Percentiles rank a stretch among this genome's conserved stretches.
phyloP scores from a whole-genome alignment of 2,797 vertebrate species.

The Lacerta agilis region DNA sequence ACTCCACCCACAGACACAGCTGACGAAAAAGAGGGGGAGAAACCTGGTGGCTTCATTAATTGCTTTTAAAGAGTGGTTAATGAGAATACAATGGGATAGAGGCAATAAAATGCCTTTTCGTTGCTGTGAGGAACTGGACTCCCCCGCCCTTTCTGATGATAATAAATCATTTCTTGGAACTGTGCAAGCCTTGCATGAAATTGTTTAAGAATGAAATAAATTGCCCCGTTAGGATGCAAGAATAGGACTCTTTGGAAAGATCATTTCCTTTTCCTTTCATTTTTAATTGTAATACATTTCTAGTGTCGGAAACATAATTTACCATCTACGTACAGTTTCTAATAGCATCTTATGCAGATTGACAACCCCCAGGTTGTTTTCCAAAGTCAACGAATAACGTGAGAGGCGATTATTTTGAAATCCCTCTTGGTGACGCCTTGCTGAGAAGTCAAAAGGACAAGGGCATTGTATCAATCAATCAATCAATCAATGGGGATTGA shows the following conservation, averaged over 20 bases:
- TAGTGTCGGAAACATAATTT: neutral
- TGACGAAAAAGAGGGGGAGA: constrained; percentile 60
- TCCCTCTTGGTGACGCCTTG: neutral
- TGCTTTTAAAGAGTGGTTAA: constrained; percentile 73
- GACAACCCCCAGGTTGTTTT: neutral
- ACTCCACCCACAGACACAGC: constrained; percentile 79
- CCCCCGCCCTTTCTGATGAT: constrained; percentile 63
- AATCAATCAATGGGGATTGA: neutral
- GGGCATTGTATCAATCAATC: neutral
- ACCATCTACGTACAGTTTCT: neutral
- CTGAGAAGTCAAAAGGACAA: neutral
- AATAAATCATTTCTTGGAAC: constrained; percentile 60
- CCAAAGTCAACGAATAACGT: neutral
- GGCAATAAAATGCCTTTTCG: constrained; percentile 73
- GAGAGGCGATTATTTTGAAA: neutral
- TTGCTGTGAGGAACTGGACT: constrained; percentile 80
- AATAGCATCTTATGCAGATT: neutral
- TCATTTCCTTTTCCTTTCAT: neutral
- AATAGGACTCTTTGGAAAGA: neutral
- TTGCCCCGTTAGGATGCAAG: constrained; percentile 4
- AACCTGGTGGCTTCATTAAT: constrained; percentile 80
- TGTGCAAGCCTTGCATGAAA: constrained; percentile 56
- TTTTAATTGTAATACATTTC: neutral
- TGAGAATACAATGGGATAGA: constrained; percentile 74
- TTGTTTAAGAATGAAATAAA: constrained; percentile 41